These are phyloP conservation scores for Anisognathus igniventris DNA, from an alignment of 2,797 vertebrate species.

Conservation along the genomic window DNA sequence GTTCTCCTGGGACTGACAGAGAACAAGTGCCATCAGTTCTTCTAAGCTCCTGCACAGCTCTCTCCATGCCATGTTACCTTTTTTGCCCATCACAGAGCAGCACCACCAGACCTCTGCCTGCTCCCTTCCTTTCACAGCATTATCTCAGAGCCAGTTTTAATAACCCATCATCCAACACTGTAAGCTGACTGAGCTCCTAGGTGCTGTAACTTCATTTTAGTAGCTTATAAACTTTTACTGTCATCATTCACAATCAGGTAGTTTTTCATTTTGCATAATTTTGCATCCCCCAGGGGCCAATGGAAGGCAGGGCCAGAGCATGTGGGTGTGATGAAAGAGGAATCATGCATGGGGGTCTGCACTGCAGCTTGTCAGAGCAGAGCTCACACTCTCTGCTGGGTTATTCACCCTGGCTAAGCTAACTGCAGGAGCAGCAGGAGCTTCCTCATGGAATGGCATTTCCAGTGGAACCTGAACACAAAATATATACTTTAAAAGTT, in stretches of 20 bases:
- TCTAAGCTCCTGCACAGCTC: neutral
- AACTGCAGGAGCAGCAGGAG: neutral
- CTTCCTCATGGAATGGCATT: neutral
- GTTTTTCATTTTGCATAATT: constrained; percentile 68
- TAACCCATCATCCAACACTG: constrained; percentile 64
- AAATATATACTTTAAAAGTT: neutral
- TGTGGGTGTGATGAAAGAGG: neutral
- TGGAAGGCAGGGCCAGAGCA: neutral
- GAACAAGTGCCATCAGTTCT: neutral
- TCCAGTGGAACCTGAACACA: neutral
- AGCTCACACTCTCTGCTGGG: neutral
- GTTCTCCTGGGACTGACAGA: neutral
- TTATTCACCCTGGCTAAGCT: neutral
- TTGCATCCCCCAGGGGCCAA: constrained; percentile 43
- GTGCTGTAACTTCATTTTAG: constrained; percentile 74
- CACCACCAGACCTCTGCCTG: neutral
- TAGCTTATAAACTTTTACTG: constrained; percentile 77
- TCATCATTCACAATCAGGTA: constrained; percentile 68
- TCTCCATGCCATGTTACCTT: neutral
- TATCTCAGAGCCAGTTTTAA: constrained; percentile 48
- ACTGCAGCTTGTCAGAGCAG: neutral
- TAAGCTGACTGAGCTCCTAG: constrained; percentile 67
- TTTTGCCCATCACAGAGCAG: neutral
- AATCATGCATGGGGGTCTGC: neutral
- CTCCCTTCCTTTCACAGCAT: neutral